phyloP scores from a whole-genome alignment of 1,140 invertebrate genomes.

The Paraescarpia echinospica region DNA sequence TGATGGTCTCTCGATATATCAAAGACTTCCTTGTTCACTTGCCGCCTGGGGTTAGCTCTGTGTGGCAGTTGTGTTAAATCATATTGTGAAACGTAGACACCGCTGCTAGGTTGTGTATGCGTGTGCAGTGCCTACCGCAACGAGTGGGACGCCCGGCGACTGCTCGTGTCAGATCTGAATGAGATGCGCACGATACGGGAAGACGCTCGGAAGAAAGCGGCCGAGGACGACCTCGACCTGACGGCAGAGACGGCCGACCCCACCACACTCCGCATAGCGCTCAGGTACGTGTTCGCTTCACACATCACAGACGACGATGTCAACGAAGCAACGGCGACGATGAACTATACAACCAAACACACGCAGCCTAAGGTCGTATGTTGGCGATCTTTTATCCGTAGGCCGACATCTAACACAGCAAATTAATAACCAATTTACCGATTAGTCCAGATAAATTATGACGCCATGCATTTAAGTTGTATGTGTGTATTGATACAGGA shows the following conservation, averaged over 20 bases:
- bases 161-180: slow-evolving; percentile 57
- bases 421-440: no score
- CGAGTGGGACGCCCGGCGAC: slow-evolving; percentile 56
- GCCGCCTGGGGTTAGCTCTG: no score
- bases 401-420: no score
- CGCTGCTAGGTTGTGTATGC: background rate
- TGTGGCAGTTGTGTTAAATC: no score
- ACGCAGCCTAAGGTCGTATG: no score
- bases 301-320: no score
- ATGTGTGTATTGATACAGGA: slow-evolving; percentile 33
- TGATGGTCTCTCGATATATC: no score
- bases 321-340: no score
- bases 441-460: background rate
- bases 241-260: slow-evolving; percentile 45
- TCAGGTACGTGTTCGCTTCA: slow-evolving; percentile 42
- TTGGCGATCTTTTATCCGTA: no score
- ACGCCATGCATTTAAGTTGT: background rate
- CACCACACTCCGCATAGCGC: slow-evolving; percentile 51
- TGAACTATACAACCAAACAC: no score
- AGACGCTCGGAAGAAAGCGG: slow-evolving; percentile 41
- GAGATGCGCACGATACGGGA: slow-evolving; percentile 56
- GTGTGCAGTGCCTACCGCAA: slow-evolving; percentile 34
- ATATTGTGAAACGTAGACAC: background rate
- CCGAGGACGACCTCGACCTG: background rate
- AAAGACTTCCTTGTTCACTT: no score